A percentile compares a stretch with the other conserved stretches of the same genome.
These are phyloP conservation scores for Cydia fagiglandana DNA, from an alignment of 1,140 invertebrate species.

Conservation along the genomic window DNA sequence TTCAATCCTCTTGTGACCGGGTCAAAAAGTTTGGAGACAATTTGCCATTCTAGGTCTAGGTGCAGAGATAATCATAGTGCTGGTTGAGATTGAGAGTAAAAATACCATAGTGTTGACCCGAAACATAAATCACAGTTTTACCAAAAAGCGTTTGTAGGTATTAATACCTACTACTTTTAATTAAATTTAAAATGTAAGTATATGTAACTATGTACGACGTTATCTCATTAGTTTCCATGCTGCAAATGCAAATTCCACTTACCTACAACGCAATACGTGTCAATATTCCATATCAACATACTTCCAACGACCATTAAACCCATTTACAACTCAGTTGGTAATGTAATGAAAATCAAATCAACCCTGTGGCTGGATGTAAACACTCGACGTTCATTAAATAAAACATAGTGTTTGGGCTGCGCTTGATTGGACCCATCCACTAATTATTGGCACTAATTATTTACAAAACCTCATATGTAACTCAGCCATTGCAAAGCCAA, in stretches of 20 bases:
- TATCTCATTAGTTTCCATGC: too few relatives aligned
- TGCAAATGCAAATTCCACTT: not conserved
- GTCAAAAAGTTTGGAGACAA: too few relatives aligned
- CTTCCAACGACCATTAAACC: not conserved
- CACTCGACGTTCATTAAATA: slow-evolving; percentile 17
- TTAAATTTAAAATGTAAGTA: too few relatives aligned
- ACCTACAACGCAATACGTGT: not conserved
- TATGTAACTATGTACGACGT: too few relatives aligned
- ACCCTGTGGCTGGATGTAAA: slow-evolving; percentile 2
- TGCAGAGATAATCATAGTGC: too few relatives aligned
- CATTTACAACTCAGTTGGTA: not conserved
- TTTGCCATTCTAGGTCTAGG: too few relatives aligned
- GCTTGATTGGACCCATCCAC: slow-evolving; percentile 10
- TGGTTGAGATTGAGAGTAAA: too few relatives aligned
- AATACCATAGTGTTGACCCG: too few relatives aligned
- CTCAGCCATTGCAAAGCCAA: not conserved
- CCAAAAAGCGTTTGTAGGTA: too few relatives aligned
- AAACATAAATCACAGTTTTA: too few relatives aligned
- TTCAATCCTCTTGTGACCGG: too few relatives aligned
- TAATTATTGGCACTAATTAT: slow-evolving; percentile 15
- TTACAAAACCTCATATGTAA: not conserved
- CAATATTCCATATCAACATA: not conserved
- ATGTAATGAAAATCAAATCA: not conserved
- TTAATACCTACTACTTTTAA: too few relatives aligned
- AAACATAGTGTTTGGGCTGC: slow-evolving; percentile 9